phyloP scores from a whole-genome alignment of 2,797 vertebrate genomes.

The Cossypha polioptera region DNA sequence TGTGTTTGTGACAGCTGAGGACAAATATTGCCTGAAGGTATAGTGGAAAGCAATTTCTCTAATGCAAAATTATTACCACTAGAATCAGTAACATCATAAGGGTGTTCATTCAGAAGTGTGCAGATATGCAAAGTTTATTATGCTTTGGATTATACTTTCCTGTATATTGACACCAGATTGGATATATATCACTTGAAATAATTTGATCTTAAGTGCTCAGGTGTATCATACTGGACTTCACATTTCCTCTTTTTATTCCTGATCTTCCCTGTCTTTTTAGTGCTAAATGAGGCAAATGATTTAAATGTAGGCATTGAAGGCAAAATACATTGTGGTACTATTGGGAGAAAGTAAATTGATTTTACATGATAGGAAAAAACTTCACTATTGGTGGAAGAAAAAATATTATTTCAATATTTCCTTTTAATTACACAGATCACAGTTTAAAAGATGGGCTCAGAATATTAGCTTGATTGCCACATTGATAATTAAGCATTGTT shows the following conservation, averaged over 20 bases:
- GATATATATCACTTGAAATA: background rate
- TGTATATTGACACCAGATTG: background rate
- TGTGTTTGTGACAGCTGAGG: background rate
- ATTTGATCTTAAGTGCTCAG: background rate
- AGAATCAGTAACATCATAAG: background rate
- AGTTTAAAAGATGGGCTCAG: background rate
- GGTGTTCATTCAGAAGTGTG: background rate
- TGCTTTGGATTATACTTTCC: background rate
- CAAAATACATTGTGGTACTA: background rate
- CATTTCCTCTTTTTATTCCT: background rate
- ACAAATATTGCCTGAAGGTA: background rate
- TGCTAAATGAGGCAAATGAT: conserved; percentile 3
- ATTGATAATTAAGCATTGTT: background rate
- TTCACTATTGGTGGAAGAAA: background rate
- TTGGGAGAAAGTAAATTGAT: background rate
- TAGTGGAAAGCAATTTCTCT: background rate
- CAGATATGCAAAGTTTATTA: background rate
- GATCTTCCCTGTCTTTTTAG: background rate
- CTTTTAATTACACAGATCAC: background rate
- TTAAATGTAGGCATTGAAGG: background rate
- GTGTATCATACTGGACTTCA: background rate
- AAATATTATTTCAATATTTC: background rate
- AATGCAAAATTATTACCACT: background rate
- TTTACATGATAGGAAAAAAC: conserved; percentile 2
- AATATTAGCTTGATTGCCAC: background rate